Evolutionary conservation across 2,797 vertebrate genomes (phyloP).

Genomic region (Dallia pectoralis): DNA sequence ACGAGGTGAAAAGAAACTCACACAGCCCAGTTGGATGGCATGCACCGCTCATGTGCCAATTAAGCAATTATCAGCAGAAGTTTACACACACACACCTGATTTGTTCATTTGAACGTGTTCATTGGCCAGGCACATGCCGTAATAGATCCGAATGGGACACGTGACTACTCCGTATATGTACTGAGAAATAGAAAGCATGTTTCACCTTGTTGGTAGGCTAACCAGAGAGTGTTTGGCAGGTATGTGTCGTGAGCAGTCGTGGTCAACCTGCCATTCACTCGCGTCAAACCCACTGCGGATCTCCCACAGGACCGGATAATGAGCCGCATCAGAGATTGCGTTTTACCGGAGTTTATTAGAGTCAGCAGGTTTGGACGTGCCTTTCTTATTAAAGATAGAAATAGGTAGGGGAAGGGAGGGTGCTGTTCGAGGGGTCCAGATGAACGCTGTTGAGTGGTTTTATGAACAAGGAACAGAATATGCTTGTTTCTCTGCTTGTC

Average conservation of each 20-base stretch:
- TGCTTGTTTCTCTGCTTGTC: conserved; percentile 1
- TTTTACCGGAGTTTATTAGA: conserved; percentile 44
- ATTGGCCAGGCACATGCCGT: not conserved
- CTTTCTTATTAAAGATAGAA: conserved; percentile 56
- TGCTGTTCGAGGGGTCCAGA: not conserved
- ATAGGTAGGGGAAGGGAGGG: conserved; percentile 1
- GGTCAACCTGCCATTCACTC: conserved; percentile 53
- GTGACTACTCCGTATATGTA: not conserved
- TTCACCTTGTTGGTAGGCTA: not conserved
- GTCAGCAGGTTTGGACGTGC: conserved; percentile 54
- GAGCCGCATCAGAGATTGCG: conserved; percentile 45
- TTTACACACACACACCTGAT: not conserved
- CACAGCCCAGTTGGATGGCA: not conserved
- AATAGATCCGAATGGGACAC: not conserved
- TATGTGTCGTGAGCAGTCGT: conserved; percentile 18
- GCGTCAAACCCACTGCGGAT: conserved; percentile 42
- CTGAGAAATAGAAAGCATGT: not conserved
- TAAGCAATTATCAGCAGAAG: not conserved
- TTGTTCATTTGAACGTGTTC: not conserved
- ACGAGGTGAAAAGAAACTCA: not conserved
- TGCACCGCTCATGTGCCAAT: not conserved
- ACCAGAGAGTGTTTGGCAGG: not conserved
- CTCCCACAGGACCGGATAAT: conserved; percentile 59
- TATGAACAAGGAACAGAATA: not conserved
- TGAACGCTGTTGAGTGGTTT: not conserved